A percentile compares a stretch with the other conserved stretches of the same genome.
These are phyloP conservation scores for Melipona quadrifasciata DNA, from an alignment of 1,140 invertebrate genomes.

Conservation along the genomic window DNA sequence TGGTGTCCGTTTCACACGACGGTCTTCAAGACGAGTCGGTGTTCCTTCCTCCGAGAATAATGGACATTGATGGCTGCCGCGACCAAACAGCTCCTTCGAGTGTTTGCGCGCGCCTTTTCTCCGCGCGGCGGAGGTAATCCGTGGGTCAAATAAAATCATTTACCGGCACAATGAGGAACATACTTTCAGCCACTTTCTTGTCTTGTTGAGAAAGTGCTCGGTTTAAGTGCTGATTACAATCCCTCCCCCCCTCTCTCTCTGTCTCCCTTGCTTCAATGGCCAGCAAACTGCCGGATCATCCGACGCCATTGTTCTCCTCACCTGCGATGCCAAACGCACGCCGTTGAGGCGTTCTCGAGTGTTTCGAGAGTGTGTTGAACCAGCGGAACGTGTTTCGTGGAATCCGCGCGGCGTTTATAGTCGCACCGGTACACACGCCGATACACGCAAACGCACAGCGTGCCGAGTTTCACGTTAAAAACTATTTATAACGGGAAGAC, in stretches of 20 bases:
- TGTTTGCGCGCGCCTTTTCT: slow-evolving; percentile 65
- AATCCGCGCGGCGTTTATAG: not conserved
- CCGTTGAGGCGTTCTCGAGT: not conserved
- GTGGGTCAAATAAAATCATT: slow-evolving; percentile 77
- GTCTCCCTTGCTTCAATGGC: not conserved
- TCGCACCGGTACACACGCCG: not conserved
- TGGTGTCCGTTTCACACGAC: not conserved
- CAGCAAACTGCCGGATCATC: slow-evolving; percentile 73
- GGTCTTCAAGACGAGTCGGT: slow-evolving; percentile 21
- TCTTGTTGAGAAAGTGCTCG: slow-evolving; percentile 62
- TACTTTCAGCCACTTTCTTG: slow-evolving; percentile 41
- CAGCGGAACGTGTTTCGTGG: slow-evolving; percentile 11
- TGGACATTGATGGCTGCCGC: slow-evolving; percentile 54
- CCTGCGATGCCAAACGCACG: not conserved
- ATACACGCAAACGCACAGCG: not conserved
- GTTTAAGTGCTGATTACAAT: slow-evolving; percentile 77
- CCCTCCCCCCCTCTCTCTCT: slow-evolving; percentile 28
- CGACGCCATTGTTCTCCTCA: slow-evolving; percentile 69
- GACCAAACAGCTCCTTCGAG: slow-evolving; percentile 53
- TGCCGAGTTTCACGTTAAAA: slow-evolving; percentile 34
- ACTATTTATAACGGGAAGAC: slow-evolving; percentile 45
- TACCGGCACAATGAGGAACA: slow-evolving; percentile 67
- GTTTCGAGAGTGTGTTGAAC: not conserved
- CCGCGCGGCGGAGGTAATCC: slow-evolving; percentile 67
- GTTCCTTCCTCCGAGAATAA: slow-evolving; percentile 50